Base-by-base conservation (phyloP, 2,888 invertebrate genomes). In the Eudasyphora cyanicolor region DNA sequence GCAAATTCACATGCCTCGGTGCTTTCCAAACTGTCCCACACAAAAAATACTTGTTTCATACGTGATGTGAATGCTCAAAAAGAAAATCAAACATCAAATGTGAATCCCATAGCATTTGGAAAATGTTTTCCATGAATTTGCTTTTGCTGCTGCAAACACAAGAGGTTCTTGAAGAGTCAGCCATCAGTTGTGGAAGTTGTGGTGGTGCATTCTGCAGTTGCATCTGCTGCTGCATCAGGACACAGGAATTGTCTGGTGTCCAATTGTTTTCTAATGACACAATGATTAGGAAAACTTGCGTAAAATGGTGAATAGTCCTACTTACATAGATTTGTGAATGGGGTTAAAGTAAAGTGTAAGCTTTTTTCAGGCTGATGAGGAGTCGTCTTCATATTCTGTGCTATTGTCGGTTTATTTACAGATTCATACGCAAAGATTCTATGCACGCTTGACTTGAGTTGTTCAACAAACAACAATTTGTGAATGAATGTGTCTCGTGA, bases 221-320 rank as follows among this genome's bases (percentile, higher is more conserved):
- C 54, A 54, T 6, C 24, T 8, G 54, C 8, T 17, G 7, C 57
- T 12, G 6, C 57, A 57, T 57, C 38, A 64, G 35, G 64, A 35
- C 35, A 38, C 1, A 27, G 54, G 70, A 82, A 82, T 76, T 79
- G 79, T 79, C 67, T 76, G 45, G 76, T 77, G 60, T 70, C 73
- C 54, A 69, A 83, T 77, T 77, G 74, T 45, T 74, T 67, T 83
- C 62, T 77, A 80, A 83, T 80, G 83, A 77, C 77, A 80, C 80
- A 83, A 83, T 83, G 83, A 83, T 80, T 83, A 77, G 75, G 54
- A 80, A 75, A 75, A 77, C 70, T 82, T 76, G 73, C 73, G 35
- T 76, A 79, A 76, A 73, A 79, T 75, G 29, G 80, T 74, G 64
- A 77, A 75, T 54, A 79, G 79, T 60, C 27, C 32, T 67, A 62